These are phyloP conservation scores for Drosophila miranda DNA, from an alignment of 1,140 invertebrate genomes.

Conservation along the genomic window DNA sequence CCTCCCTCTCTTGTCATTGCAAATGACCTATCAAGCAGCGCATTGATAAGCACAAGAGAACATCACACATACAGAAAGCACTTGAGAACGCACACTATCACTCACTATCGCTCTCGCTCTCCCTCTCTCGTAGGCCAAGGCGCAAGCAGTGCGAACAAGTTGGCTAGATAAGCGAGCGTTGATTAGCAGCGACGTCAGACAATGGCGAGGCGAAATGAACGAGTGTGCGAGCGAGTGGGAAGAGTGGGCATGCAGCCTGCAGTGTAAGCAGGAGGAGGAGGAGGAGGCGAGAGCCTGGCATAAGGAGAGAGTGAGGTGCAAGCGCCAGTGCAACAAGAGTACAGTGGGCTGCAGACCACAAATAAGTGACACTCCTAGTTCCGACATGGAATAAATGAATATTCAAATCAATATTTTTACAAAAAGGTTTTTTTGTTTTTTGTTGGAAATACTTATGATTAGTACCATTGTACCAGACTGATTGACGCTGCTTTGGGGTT, in stretches of 20 bases:
- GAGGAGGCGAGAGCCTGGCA: no score
- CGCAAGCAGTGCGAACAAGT: slow-evolving; percentile 32
- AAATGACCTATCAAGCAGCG: slow-evolving; percentile 45
- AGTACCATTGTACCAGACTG: slow-evolving; percentile 9
- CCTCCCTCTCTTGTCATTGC: not conserved
- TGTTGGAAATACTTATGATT: no score
- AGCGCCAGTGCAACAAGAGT: slow-evolving; percentile 25
- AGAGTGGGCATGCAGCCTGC: slow-evolving; percentile 18
- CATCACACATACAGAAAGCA: slow-evolving; percentile 21
- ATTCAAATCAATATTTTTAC: no score
- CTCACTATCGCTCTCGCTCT: not conserved
- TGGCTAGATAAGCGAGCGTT: slow-evolving; percentile 73
- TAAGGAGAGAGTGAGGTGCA: slow-evolving; percentile 1
- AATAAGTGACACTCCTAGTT: not conserved
- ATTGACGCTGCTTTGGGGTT: slow-evolving; percentile 21
- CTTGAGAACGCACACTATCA: slow-evolving; percentile 31
- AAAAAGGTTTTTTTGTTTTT: no score
- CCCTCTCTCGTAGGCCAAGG: not conserved
- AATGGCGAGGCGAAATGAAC: slow-evolving; percentile 69
- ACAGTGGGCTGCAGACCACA: slow-evolving; percentile 20
- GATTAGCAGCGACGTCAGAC: slow-evolving; percentile 68
- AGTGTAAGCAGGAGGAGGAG: slow-evolving; percentile 12
- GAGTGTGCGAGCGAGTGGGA: slow-evolving; percentile 28
- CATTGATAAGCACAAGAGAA: slow-evolving; percentile 53
- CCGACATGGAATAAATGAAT: not conserved